Evolutionary conservation across 2,797 vertebrate species (phyloP).

Genomic region (Menidia menidia): DNA sequence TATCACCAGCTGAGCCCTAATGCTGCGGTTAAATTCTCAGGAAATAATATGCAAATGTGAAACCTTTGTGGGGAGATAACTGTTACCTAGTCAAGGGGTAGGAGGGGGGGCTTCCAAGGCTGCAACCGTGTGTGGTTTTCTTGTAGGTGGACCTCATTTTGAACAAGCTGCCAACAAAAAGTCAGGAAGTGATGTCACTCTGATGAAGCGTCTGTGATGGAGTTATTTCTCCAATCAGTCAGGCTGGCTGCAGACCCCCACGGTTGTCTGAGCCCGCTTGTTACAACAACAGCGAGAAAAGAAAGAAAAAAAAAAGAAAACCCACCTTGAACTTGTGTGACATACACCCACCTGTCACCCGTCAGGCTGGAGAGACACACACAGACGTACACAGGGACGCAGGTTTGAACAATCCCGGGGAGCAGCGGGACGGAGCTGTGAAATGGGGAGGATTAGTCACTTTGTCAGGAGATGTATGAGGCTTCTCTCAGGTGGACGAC

Average conservation of each 20-base stretch:
- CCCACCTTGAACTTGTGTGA: constrained; percentile 72
- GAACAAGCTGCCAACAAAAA: constrained; percentile 41
- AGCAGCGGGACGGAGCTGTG: constrained; percentile 76
- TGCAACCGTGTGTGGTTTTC: not conserved
- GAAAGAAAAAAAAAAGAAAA: constrained; percentile 9
- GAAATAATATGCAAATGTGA: constrained; percentile 67
- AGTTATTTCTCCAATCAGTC: constrained; percentile 67
- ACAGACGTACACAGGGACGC: constrained; percentile 46
- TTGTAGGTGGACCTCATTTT: constrained; percentile 21
- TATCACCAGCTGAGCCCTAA: constrained; percentile 68
- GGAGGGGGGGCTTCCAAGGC: not conserved
- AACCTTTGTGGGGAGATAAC: constrained; percentile 33
- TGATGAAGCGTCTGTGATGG: constrained; percentile 45
- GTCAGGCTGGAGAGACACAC: constrained; percentile 48
- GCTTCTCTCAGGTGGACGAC: constrained; percentile 74
- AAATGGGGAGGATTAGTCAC: constrained; percentile 84
- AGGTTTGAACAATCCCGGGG: constrained; percentile 51
- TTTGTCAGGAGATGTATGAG: constrained; percentile 81
- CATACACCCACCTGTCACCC: constrained; percentile 69
- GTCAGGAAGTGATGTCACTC: constrained; percentile 43
- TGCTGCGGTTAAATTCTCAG: constrained; percentile 32
- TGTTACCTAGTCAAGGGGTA: constrained; percentile 12
- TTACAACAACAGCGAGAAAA: constrained; percentile 34
- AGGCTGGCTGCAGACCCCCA: constrained; percentile 34
- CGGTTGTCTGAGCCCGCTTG: constrained; percentile 61